A percentile compares a stretch with the other conserved stretches of the same genome.
Evolutionary conservation across 2,888 invertebrate genomes (phyloP).

Genomic region (Operophtera brumata): DNA sequence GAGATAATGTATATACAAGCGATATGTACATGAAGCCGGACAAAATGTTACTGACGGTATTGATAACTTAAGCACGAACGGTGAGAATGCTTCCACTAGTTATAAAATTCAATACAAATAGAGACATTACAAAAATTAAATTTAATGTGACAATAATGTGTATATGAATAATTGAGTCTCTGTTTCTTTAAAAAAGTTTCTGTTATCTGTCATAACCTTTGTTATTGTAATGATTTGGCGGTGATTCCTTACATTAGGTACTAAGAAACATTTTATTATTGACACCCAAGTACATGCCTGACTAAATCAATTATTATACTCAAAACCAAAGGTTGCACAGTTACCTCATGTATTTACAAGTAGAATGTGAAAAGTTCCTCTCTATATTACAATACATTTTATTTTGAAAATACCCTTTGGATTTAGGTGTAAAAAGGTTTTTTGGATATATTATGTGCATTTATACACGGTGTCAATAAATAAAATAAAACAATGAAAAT

Average conservation of each 20-base stretch:
- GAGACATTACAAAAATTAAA: conserved; percentile 33
- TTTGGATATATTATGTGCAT: conserved; percentile 59
- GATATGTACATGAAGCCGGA: conserved; percentile 82
- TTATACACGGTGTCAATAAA: conserved; percentile 70
- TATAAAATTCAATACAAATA: conserved; percentile 31
- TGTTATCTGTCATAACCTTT: not conserved
- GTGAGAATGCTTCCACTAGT: conserved; percentile 81
- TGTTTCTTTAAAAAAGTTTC: not conserved
- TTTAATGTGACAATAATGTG: conserved; percentile 6
- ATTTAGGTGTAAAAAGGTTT: conserved; percentile 15
- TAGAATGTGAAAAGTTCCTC: conserved; percentile 26
- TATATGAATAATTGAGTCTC: not conserved
- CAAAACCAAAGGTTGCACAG: conserved; percentile 2
- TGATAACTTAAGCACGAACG: conserved; percentile 79
- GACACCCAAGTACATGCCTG: conserved; percentile 11
- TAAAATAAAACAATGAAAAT: conserved; percentile 29
- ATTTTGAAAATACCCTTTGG: conserved; percentile 5
- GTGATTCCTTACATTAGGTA: conserved; percentile 12
- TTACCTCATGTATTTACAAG: conserved; percentile 46
- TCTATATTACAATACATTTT: conserved; percentile 9
- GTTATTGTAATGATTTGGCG: conserved; percentile 22
- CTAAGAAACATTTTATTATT: conserved; percentile 3
- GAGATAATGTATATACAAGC: conserved; percentile 82
- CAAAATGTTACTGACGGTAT: conserved; percentile 77
- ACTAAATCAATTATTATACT: conserved; percentile 1